These are phyloP conservation scores for Stomatorhinus ivindoensis DNA, from an alignment of 2,113 vertebrate species.

Conservation along the genomic window DNA sequence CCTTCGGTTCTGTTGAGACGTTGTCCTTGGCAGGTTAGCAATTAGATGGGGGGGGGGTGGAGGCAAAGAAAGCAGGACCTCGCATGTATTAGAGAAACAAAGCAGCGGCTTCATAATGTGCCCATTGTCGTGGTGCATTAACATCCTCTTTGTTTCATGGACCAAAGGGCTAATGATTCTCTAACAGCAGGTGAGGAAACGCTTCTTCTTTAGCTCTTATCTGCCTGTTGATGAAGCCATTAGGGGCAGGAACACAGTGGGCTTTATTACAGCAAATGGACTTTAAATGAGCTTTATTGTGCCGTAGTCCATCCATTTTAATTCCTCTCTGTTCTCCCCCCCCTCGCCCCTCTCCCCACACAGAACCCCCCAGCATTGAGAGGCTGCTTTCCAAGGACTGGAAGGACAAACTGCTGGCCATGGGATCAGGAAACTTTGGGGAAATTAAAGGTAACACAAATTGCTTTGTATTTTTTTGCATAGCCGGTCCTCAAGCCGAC, in stretches of 20 bases:
- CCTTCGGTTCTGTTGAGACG: slow-evolving; percentile 33
- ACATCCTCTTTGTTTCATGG: slow-evolving; percentile 81
- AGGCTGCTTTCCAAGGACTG: slow-evolving; percentile 98
- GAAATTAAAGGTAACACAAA: slow-evolving; percentile 89
- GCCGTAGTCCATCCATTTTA: slow-evolving; percentile 75
- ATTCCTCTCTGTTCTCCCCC: slow-evolving; percentile 59
- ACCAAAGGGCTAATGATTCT: slow-evolving; percentile 95
- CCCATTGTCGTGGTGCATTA: slow-evolving; percentile 91
- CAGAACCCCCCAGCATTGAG: slow-evolving; percentile 97
- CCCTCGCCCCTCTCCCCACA: slow-evolving; percentile 38
- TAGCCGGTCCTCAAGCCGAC: not conserved
- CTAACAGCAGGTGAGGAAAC: slow-evolving; percentile 94
- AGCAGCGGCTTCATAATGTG: slow-evolving; percentile 73
- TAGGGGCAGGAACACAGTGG: slow-evolving; percentile 70
- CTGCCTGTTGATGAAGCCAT: slow-evolving; percentile 90
- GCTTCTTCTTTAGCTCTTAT: slow-evolving; percentile 59
- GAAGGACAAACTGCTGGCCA: slow-evolving; percentile 99
- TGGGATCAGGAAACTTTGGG: slow-evolving; percentile 97
- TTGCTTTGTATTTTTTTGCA: slow-evolving; percentile 2
- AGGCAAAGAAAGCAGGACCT: slow-evolving; percentile 57
- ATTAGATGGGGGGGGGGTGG: slow-evolving; percentile 55
- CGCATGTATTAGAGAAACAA: slow-evolving; percentile 74
- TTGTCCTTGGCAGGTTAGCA: slow-evolving; percentile 59
- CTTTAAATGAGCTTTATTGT: slow-evolving; percentile 90
- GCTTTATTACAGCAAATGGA: slow-evolving; percentile 93